phyloP scores from a whole-genome alignment of 2,113 vertebrate species.

The Ahaetulla prasina region DNA sequence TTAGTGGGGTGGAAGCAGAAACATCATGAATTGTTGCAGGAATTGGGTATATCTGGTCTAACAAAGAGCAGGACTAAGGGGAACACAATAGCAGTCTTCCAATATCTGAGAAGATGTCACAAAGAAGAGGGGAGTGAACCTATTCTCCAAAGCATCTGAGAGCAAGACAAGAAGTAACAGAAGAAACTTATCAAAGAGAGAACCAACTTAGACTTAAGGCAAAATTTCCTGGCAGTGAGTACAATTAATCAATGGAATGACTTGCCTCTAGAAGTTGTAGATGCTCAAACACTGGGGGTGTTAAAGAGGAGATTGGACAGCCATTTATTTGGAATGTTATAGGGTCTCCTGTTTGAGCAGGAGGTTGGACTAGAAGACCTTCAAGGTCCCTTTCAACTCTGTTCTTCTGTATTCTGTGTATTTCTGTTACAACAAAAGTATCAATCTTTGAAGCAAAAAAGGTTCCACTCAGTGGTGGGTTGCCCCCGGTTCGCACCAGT shows the following conservation, averaged over 20 bases:
- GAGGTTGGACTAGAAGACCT: background rate
- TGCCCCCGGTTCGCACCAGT: too few species aligned
- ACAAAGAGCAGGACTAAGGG: background rate
- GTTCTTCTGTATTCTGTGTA: background rate
- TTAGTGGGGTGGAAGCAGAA: background rate
- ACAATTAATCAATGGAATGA: background rate
- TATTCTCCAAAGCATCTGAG: background rate
- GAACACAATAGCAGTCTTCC: background rate
- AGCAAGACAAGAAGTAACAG: background rate
- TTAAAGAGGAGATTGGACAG: background rate
- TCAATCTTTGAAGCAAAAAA: background rate
- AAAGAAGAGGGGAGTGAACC: background rate
- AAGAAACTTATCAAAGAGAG: background rate
- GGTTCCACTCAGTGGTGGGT: too few species aligned
- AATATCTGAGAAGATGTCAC: background rate
- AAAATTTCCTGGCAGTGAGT: background rate
- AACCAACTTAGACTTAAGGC: background rate
- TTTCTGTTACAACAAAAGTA: background rate
- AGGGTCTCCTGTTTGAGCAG: background rate
- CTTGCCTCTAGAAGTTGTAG: background rate
- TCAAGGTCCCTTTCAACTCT: background rate
- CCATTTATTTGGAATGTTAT: background rate
- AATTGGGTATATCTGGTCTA: background rate
- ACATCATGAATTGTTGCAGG: background rate
- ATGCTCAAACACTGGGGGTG: background rate